Evolutionary conservation across 92 coral and sea anemone species (phyloP).

Genomic region (Phenganax subtilis): DNA sequence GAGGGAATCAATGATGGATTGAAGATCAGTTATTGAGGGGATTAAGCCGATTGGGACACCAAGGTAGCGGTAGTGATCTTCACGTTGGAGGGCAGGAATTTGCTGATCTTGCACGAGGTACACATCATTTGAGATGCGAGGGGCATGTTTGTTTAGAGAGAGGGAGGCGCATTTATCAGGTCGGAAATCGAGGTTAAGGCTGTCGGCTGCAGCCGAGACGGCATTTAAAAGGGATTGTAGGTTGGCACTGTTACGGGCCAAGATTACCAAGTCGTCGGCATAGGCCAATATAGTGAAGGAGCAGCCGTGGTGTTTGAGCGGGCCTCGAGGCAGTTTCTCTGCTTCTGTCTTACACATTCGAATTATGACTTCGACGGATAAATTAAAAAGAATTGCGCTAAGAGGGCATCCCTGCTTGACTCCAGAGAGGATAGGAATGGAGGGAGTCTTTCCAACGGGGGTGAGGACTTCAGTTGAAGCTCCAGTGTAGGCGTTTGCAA

Average conservation of each 20-base stretch:
- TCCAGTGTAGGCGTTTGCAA: background rate
- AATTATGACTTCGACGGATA: conserved; percentile 1
- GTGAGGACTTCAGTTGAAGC: conserved; percentile 21
- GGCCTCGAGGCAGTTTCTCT: background rate
- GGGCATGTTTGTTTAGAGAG: background rate
- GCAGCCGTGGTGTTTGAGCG: conserved; percentile 7
- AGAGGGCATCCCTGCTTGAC: conserved; percentile 14
- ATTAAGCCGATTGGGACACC: conserved; percentile 40
- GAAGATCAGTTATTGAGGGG: background rate
- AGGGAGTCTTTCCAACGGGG: background rate
- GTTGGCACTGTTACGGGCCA: no score
- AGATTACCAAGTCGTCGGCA: background rate
- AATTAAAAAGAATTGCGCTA: conserved; percentile 23
- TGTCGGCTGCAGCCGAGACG: no score
- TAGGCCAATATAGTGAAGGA: background rate
- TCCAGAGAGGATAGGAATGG: no score
- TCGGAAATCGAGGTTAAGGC: no score
- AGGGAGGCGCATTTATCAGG: background rate
- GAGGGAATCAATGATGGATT: background rate
- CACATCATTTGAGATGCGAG: background rate
- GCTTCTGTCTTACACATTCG: background rate
- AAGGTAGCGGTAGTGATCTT: conserved; percentile 38
- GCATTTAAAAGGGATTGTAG: no score
- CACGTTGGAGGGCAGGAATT: background rate
- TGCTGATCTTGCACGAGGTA: conserved; percentile 1